Percentiles rank a stretch among this genome's conserved stretches.
Evolutionary conservation across 2,888 invertebrate genomes (phyloP).

Genomic region (Nemotelus pantherinus): DNA sequence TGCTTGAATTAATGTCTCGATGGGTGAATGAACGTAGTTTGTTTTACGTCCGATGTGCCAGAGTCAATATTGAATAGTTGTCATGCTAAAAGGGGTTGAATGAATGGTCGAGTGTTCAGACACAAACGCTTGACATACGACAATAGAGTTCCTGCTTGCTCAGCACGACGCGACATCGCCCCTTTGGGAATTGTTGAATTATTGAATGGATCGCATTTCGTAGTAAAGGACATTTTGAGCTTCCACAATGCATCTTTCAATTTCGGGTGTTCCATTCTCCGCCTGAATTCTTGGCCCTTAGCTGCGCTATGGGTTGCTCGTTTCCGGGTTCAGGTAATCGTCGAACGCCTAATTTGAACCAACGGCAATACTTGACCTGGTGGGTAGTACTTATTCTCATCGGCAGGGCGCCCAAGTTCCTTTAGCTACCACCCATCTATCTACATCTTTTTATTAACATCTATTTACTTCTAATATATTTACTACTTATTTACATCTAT

Average conservation of each 20-base stretch:
- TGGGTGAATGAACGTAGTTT: constrained; percentile 1
- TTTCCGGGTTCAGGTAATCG: too few species aligned
- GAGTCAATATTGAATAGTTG: background rate
- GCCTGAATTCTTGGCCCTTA: too few species aligned
- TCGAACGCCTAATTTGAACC: too few species aligned
- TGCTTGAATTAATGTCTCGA: constrained; percentile 14
- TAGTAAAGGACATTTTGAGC: constrained; percentile 20
- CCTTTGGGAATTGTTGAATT: background rate
- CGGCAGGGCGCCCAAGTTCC: too few species aligned
- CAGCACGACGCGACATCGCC: constrained; percentile 2
- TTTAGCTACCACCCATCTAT: too few species aligned
- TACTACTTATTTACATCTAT: too few species aligned
- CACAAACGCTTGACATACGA: constrained; percentile 18
- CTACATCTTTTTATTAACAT: too few species aligned
- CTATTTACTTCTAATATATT: too few species aligned
- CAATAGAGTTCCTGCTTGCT: background rate
- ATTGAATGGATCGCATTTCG: constrained; percentile 5
- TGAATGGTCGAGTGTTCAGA: constrained; percentile 33
- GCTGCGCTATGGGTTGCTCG: too few species aligned
- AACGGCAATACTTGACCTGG: too few species aligned
- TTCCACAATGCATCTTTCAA: constrained; percentile 90
- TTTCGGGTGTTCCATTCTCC: constrained; percentile 93
- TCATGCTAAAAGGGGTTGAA: constrained; percentile 36
- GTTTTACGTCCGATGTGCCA: constrained; percentile 12
- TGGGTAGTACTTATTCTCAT: too few species aligned